Base-by-base conservation (phyloP, 2,888 invertebrate genomes). In the Netelia fuscicornis region DNA sequence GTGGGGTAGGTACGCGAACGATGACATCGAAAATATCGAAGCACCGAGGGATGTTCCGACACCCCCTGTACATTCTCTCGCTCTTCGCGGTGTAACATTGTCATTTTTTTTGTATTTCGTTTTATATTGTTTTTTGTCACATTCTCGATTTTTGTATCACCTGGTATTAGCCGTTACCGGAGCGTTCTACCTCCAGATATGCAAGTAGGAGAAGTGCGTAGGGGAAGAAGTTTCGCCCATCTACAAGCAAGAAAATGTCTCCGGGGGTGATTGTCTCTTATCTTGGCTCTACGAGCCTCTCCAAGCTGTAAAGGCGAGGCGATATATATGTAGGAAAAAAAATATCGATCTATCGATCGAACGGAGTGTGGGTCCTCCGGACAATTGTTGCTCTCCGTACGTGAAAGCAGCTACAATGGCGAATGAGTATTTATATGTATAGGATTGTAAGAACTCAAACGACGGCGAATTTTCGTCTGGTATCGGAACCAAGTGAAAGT, bases 11-110 rank as follows among this genome's bases (percentile, higher is more conserved):
- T 79, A 78, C 54, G 70, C 25, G 44, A 80, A 77, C 83, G 54
- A 71, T 77, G 70, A 76, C 75, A 67, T 79, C 60, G 79, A 82
- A 76, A 82, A 80, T 85, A 80, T 80, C 79, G 76, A 76, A 78
- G 78, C 52, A 74, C 48, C 79, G 68, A 23, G 44, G 3, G 3
- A 13, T n/a, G 68, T 54, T 65, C 70, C 42, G 72, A 30, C 70
- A 81, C 78, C 60, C 70, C 62, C 6, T 20, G 54, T 23, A 72
- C 17, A 17, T 17, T 30, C 72, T 68, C 58, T 20, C 76, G 8
- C 65, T 68, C 30, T n/a, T 60, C 37, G 20, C 62, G 67, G 48
- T 60, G 52, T 52, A 76, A 80, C 80, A 76, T 67, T 64, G 62
- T 75, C 20, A 54, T 54, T 62, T 48, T 67, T 37, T 72, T 37